Conservation (phyloP, 64 coral and sea anemone species). For the Orbicella faveolata region DNA sequence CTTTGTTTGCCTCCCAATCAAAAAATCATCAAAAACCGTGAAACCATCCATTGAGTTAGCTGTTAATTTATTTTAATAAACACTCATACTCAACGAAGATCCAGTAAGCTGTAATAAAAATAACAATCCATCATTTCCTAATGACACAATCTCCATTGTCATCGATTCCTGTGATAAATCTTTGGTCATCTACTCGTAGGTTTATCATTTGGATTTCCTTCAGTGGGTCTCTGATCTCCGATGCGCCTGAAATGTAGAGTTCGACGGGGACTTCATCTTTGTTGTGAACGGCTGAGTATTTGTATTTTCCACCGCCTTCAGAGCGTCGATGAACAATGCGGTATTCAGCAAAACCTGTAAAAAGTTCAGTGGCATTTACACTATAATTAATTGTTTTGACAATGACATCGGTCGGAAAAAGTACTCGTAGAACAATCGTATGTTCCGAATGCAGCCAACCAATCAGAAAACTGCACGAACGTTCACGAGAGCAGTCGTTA, state of each 20-base stretch:
- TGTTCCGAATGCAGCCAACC: not conserved
- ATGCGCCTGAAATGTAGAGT: slow-evolving; percentile 9
- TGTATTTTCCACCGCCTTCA: slow-evolving; percentile 15
- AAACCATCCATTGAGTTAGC: too few species aligned
- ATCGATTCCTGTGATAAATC: slow-evolving; percentile 14
- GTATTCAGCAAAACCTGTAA: slow-evolving; percentile 43
- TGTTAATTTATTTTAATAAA: too few species aligned
- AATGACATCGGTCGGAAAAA: too few species aligned
- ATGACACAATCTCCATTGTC: slow-evolving; percentile 38
- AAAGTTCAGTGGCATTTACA: not conserved
- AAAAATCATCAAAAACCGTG: not conserved
- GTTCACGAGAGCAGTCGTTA: too few species aligned
- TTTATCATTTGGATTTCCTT: slow-evolving; percentile 38
- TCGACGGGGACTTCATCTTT: slow-evolving; percentile 18
- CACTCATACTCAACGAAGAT: too few species aligned
- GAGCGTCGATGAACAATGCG: slow-evolving; percentile 9
- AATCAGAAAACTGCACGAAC: not conserved
- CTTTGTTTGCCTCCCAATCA: not conserved
- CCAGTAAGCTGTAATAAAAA: too few species aligned
- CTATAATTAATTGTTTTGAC: not conserved
- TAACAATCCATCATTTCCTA: not conserved
- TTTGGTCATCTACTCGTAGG: not conserved
- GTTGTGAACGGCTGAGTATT: slow-evolving; percentile 15
- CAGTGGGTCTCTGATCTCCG: not conserved
- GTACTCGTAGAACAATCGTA: not conserved